Evolutionary conservation across 1,140 invertebrate genomes (phyloP), one percentile per base, ranked within the genome.

Genomic region (Drosophila auraria): DNA sequence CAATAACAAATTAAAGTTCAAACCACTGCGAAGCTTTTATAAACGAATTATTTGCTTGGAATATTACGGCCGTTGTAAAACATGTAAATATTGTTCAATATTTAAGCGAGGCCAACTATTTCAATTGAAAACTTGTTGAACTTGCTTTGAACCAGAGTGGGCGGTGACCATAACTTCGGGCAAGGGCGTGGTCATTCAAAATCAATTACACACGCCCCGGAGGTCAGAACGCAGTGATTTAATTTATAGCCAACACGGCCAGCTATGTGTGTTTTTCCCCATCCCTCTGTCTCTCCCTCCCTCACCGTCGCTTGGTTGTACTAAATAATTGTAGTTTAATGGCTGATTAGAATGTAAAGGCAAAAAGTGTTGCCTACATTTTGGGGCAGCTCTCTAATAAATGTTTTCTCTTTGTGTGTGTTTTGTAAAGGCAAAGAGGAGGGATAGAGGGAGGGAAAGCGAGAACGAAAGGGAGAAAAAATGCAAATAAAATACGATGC

Each of bases 321-420:
- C 58, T 81, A 71, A 69, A 83, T 89, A 81, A 89, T 89, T 81
- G 69, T 56, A 70, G 78, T 81, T 87, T 89, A 87, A 89, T 89
- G 74, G 84, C 74, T 83, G 84, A 89, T 87, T 83, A 84, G 82
- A 77, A 84, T 63, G 77, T 42, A 64, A 62, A 25, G 47, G 65
- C 61, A 83, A 63, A 87, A 73, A 81, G 33, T 51, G 60, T 57
- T 68, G 77, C 63, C 71, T 77, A 76, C 83, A 56, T 80, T 83
- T 87, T 38, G 42, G 83, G 70, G 54, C 74, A 53, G 69, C n/a
- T 17, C 60, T 50, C 59, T 59, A 76, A 72, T 72, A 72, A 60
- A 49, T 42, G 54, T 44, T 40, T 58, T 58, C 25, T 42, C 58
- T 69, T 38, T 62, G 63, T 51, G 51, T 62, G 40, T 8, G 33